Evolutionary conservation across 1,140 invertebrate species (phyloP).

Genomic region (Drosophila lacertosa): DNA sequence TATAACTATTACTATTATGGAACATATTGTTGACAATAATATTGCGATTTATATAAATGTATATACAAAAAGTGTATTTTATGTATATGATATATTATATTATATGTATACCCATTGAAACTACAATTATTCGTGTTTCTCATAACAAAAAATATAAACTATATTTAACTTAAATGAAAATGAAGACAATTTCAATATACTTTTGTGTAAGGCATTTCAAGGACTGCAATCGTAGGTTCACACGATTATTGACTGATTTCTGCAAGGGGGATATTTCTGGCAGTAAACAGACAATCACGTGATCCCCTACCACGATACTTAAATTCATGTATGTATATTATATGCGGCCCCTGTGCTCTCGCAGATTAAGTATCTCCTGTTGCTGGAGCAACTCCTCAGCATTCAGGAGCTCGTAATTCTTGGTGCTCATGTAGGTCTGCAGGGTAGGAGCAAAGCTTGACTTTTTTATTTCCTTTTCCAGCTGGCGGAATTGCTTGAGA

Average conservation of each 20-base stretch:
- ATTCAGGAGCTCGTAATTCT: constrained; percentile 58
- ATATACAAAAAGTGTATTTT: constrained; percentile 47
- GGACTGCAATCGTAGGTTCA: neutral
- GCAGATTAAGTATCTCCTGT: constrained; percentile 42
- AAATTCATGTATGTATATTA: neutral
- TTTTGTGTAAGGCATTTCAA: neutral
- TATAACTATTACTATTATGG: constrained; percentile 66
- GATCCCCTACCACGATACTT: neutral
- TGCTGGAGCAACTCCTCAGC: constrained; percentile 45
- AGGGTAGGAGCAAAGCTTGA: constrained; percentile 37
- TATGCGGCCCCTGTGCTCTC: constrained; percentile 3
- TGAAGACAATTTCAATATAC: neutral
- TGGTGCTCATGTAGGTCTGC: constrained; percentile 56
- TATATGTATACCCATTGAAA: constrained; percentile 62
- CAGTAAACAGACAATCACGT: constrained; percentile 14
- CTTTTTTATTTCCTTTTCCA: constrained; percentile 47
- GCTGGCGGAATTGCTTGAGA: constrained; percentile 37
- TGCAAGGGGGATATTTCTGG: neutral
- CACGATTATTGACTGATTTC: neutral
- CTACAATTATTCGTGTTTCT: constrained; percentile 44
- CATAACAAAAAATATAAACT: constrained; percentile 22
- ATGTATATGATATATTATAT: constrained; percentile 51
- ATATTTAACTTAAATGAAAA: constrained; percentile 32
- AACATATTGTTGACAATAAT: constrained; percentile 83
- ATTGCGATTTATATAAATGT: constrained; percentile 76